A percentile compares a stretch with the other conserved stretches of the same genome.
Evolutionary conservation across 2,113 vertebrate genomes (phyloP).

Genomic region (Cryptotis parvus): DNA sequence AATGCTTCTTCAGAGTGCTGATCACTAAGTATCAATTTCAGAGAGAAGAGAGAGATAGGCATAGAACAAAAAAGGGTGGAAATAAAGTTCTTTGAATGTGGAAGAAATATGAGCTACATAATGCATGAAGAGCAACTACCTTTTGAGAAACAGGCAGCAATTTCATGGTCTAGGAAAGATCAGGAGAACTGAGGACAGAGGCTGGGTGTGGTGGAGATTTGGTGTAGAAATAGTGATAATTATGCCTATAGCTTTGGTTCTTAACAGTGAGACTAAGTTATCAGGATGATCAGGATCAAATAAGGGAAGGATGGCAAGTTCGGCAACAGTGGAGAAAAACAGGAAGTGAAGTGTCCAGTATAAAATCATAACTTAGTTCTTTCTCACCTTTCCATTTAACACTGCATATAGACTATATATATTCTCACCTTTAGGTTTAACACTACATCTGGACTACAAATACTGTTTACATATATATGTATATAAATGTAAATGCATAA

Average conservation of each 20-base stretch:
- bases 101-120: neutral
- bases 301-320: neutral
- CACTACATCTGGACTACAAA: neutral
- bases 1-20: neutral
- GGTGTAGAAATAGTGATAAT: no score
- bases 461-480: neutral
- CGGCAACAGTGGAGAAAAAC: neutral
- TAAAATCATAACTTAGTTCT: neutral
- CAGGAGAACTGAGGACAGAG: neutral
- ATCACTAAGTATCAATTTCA: no score
- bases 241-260: neutral
- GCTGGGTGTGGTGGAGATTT: accelerated
- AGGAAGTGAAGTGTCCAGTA: neutral
- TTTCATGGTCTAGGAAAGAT: neutral
- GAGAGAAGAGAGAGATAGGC: neutral
- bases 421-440: neutral
- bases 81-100: no score
- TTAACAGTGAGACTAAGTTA: no score
- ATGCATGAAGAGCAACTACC: accelerated
- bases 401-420: neutral
- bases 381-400: neutral
- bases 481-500: neutral
- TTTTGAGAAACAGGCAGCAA: neutral
- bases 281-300: neutral
- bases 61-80: neutral